Evolutionary conservation across 2,888 invertebrate species (phyloP), one percentile per base, ranked within the genome.

Genomic region (Dasypogon diadema): DNA sequence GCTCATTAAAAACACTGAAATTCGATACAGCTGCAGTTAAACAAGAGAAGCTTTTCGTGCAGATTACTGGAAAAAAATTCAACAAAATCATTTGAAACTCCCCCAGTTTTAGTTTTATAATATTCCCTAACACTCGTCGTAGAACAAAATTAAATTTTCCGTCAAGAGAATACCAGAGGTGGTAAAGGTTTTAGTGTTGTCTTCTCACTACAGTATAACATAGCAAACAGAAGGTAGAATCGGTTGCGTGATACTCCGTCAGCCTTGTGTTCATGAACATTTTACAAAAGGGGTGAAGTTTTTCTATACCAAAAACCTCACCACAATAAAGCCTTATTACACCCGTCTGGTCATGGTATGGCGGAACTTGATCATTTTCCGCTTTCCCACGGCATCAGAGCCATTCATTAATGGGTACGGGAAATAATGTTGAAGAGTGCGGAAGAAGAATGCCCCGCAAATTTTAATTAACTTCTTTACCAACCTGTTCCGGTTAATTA

Each of bases 351-450:
- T 34, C 58, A 14, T n/a, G 30, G 26, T 6, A 3, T 14, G 58
- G 30, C 58, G 58, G 58, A 58, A 58, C 58, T 26, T 34, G 58
- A 58, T 58, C 58, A 58, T 58, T 58, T 58, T 58, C 58, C 34
- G 30, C 30, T 58, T 58, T 58, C 30, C 58, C 58, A 58, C 58
- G 26, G 30, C 58, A 30, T 8, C 8, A 8, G 30, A 30, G 30
- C 4, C 30, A n/a, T n/a, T n/a, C 30, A 30, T 8, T 5, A 30
- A 30, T 5, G 30, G 30, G 3, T 5, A 30, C 3, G 30, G 4
- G 8, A 30, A 30, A 30, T 30, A 5, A 30, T 8, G 30, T 30
- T 8, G 30, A 30, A 30, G 3, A 30, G n/a, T n/a, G n/a, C 16
- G 24, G 24, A 26, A 58, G 30, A 58, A 58, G 58, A 8, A 58